Evolutionary conservation across 1,140 invertebrate genomes (phyloP).

Genomic region (Drosophila parabipectinata): DNA sequence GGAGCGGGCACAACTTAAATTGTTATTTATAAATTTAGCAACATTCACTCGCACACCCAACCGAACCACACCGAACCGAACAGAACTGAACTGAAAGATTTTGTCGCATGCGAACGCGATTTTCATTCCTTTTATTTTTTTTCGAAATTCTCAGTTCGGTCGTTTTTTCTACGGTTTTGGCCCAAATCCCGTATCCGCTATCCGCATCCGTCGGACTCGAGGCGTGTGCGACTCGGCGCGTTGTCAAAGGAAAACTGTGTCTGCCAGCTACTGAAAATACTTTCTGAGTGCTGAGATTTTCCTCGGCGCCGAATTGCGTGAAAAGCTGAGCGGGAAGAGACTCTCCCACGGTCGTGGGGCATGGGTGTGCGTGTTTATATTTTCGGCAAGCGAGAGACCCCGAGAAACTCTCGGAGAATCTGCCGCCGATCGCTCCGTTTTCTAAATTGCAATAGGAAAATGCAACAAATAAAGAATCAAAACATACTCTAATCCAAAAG

Average conservation of each 20-base stretch:
- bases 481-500: slow-evolving; percentile 1
- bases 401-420: slow-evolving; percentile 35
- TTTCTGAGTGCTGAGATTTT: slow-evolving; percentile 62
- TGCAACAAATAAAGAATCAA: slow-evolving; percentile 46
- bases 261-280: slow-evolving; percentile 60
- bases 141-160: neutral
- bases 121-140: slow-evolving; percentile 16
- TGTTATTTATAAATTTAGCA: slow-evolving; percentile 81
- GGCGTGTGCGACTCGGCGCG: slow-evolving; percentile 73
- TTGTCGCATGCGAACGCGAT: slow-evolving; percentile 64
- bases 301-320: slow-evolving; percentile 30
- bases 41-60: slow-evolving; percentile 53
- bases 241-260: slow-evolving; percentile 79
- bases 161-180: slow-evolving; percentile 23
- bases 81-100: slow-evolving; percentile 16
- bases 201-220: slow-evolving; percentile 3
- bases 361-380: slow-evolving; percentile 19
- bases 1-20: slow-evolving; percentile 45
- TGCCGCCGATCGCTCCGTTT: slow-evolving; percentile 50
- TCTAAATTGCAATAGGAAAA: slow-evolving; percentile 70
- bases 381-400: slow-evolving; percentile 36
- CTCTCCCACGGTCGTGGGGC: slow-evolving; percentile 11
- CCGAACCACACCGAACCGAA: neutral
- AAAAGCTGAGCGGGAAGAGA: slow-evolving; percentile 47
- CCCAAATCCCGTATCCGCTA: slow-evolving; percentile 15